Evolutionary conservation across 2,113 vertebrate genomes (phyloP).

Genomic region (Physeter macrocephalus): DNA sequence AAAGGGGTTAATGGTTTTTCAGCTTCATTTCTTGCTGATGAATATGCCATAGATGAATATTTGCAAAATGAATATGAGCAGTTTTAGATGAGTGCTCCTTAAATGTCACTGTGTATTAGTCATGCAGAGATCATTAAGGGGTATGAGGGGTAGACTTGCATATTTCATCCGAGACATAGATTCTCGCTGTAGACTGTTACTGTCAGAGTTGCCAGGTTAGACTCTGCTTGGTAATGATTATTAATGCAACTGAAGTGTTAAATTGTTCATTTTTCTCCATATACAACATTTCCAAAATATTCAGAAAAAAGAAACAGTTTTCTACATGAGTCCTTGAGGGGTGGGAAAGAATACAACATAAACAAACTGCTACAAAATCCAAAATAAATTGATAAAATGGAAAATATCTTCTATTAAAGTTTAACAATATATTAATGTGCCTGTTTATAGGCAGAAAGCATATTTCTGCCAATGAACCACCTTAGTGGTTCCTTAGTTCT

Average conservation of each 20-base stretch:
- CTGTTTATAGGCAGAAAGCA: slow-evolving; percentile 1
- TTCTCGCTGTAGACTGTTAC: not conserved
- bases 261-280: slow-evolving; percentile 29
- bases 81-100: slow-evolving; percentile 69
- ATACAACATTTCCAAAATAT: slow-evolving; percentile 36
- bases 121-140: slow-evolving; percentile 66
- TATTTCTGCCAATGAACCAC: not conserved
- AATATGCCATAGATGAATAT: slow-evolving; percentile 65
- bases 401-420: slow-evolving; percentile 3
- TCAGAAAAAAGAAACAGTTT: not conserved
- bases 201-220: slow-evolving; percentile 31
- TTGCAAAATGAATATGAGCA: slow-evolving; percentile 69
- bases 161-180: slow-evolving; percentile 46
- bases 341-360: slow-evolving; percentile 24
- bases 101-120: slow-evolving; percentile 70
- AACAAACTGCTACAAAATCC: slow-evolving; percentile 29
- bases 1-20: slow-evolving; percentile 59
- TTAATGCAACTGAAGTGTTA: slow-evolving; percentile 59
- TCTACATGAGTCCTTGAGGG: not conserved
- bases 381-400: slow-evolving; percentile 13
- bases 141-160: slow-evolving; percentile 52
- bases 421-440: not conserved
- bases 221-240: slow-evolving; percentile 47
- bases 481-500: not conserved
- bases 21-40: slow-evolving; percentile 53